Evolutionary conservation across 2,888 invertebrate genomes (phyloP), one percentile per base, ranked within the genome.

Genomic region (Rhyacophila evoluta): DNA sequence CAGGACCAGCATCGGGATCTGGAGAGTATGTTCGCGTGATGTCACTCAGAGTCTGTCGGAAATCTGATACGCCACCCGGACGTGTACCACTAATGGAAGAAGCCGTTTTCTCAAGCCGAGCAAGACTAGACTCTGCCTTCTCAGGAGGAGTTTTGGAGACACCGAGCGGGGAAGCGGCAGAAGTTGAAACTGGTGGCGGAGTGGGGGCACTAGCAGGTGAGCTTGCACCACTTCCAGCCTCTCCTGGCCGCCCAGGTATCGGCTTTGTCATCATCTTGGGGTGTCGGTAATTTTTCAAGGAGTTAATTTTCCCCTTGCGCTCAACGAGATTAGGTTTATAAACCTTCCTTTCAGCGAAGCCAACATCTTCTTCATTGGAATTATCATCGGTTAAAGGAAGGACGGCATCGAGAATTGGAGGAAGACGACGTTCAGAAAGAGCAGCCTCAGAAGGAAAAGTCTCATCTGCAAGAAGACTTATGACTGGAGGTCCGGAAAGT

Each of bases 1-100:
- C 28, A 0, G 69, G 37, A 6, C 10, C 12, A 4, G n/a, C 28
- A 1, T 86, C 87, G 74, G 89, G 89, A 6, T 85, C 85, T 0
- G 89, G 89, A 0, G 90, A 89, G 79, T 90, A 89, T 0, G 90
- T 89, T 75, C 89, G 88, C 1, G 90, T 90, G 39, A 90, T 90
- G 82, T 89, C 89, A 76, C 89, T 90, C 72, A 90, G 85, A 81
- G 89, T 89, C 81, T 85, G 88, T 11, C 89, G 85, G 77, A 90
- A 89, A 83, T 89, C 89, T 5, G 90, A 89, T 84, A 89, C 84
- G 1, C 89, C 87, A 2, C 89, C 87, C 75, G 89, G 89, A 80
- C 87, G 88, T 77, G 87, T 88, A n/a, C 28, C 72, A 19, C 88
- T 84, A 4, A 87, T 87, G 75, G 87, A 88, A 1, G 78, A 75